phyloP scores from a whole-genome alignment of 2,113 vertebrate species.

The Odocoileus virginianus region DNA sequence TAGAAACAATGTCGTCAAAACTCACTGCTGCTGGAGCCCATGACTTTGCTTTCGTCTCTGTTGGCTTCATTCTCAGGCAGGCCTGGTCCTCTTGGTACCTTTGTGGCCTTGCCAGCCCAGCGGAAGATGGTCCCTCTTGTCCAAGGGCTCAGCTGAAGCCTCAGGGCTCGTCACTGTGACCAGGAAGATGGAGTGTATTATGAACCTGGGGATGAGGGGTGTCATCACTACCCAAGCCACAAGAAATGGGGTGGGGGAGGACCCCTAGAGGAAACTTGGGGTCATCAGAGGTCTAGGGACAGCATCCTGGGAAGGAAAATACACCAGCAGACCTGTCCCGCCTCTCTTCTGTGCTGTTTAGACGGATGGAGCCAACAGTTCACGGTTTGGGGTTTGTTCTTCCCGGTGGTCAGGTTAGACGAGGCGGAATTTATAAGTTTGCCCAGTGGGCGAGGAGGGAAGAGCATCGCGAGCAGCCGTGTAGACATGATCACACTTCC shows the following conservation, averaged over 20 bases:
- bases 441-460: background rate
- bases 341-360: background rate
- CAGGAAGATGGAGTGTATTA: background rate
- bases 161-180: background rate
- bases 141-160: background rate
- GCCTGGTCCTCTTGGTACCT: background rate
- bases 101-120: background rate
- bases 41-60: background rate
- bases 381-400: background rate
- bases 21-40: background rate
- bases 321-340: background rate
- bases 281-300: background rate
- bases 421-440: background rate
- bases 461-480: too few relatives aligned
- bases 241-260: accelerated
- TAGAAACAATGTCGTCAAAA: background rate
- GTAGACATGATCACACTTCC: background rate
- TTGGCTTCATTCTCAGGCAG: background rate
- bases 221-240: background rate
- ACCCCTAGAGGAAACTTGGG: background rate
- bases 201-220: background rate
- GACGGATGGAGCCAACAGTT: background rate
- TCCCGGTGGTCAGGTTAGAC: background rate
- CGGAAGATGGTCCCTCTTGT: background rate
- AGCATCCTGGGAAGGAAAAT: background rate